A percentile compares a stretch with the other conserved stretches of the same genome.
These are phyloP conservation scores for Drosophila teissieri DNA, from an alignment of 1,140 invertebrate genomes.

Conservation along the genomic window DNA sequence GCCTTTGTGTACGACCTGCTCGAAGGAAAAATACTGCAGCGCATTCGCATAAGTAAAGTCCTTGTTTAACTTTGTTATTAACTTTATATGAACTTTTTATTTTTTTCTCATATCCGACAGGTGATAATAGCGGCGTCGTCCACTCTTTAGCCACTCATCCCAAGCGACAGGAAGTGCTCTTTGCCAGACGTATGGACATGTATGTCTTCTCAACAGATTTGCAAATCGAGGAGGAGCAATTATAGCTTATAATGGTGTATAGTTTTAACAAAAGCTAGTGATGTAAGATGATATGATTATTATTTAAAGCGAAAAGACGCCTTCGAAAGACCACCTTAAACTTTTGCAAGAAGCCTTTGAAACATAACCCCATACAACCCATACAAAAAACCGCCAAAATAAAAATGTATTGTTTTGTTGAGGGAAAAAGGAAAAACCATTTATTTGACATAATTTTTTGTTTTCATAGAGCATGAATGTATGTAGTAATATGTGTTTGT, in stretches of 20 bases:
- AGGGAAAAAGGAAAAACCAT: slow-evolving; percentile 83
- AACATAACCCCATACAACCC: too few relatives aligned
- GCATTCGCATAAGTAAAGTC: slow-evolving; percentile 84
- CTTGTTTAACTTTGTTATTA: not conserved
- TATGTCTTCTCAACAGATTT: slow-evolving; percentile 86
- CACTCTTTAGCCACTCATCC: slow-evolving; percentile 91
- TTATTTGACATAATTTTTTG: slow-evolving; percentile 81
- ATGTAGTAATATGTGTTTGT: slow-evolving; percentile 77
- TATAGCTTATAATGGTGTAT: slow-evolving; percentile 22
- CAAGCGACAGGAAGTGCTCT: slow-evolving; percentile 88
- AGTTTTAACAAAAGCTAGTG: not conserved
- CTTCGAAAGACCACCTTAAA: not conserved
- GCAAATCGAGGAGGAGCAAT: slow-evolving; percentile 68
- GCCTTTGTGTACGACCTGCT: slow-evolving; percentile 96
- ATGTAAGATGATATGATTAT: too few relatives aligned
- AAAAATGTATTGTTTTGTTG: slow-evolving; percentile 46
- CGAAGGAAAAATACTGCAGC: slow-evolving; percentile 87
- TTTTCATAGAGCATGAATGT: slow-evolving; percentile 82
- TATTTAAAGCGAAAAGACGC: not conserved
- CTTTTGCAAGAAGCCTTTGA: too few relatives aligned
- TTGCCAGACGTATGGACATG: slow-evolving; percentile 88
- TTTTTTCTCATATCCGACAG: slow-evolving; percentile 22
- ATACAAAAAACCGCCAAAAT: too few relatives aligned
- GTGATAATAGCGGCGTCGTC: slow-evolving; percentile 86
- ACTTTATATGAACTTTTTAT: too few relatives aligned